Conservation (phyloP, 2,113 vertebrate species). For the Geococcyx californianus region DNA sequence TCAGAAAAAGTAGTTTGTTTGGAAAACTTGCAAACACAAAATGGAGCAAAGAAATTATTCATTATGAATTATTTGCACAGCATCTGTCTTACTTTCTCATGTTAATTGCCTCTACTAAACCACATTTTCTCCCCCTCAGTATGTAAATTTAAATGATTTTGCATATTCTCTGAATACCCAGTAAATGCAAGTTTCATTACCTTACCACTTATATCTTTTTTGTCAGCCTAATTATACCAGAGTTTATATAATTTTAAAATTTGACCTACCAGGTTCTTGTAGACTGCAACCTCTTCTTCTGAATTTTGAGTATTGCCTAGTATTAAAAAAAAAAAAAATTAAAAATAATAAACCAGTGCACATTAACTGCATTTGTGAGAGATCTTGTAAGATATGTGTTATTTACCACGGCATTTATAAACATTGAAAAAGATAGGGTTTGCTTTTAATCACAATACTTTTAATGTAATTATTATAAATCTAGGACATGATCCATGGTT, state of each 20-base stretch:
- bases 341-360: not conserved
- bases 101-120: conserved; percentile 65
- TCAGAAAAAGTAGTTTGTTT: conserved; percentile 70
- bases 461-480: not conserved
- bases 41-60: conserved; percentile 66
- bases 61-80: conserved; percentile 71
- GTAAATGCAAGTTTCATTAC: conserved; percentile 63
- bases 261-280: conserved; percentile 15
- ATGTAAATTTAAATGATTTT: conserved; percentile 66
- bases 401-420: not conserved
- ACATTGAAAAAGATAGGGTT: not conserved
- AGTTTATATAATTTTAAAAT: conserved; percentile 43
- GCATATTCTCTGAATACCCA: conserved; percentile 62
- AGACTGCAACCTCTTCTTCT: conserved; percentile 19
- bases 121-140: conserved; percentile 58
- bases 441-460: not conserved
- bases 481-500: not conserved
- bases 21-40: conserved; percentile 68
- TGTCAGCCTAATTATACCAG: conserved; percentile 33
- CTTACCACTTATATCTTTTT: not conserved
- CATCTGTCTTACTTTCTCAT: conserved; percentile 68
- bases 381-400: not conserved
- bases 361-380: not conserved
- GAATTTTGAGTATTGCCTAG: not conserved
- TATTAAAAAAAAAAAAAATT: not conserved